phyloP scores from a whole-genome alignment of 2,888 invertebrate genomes.

The Aporophyla nigra region DNA sequence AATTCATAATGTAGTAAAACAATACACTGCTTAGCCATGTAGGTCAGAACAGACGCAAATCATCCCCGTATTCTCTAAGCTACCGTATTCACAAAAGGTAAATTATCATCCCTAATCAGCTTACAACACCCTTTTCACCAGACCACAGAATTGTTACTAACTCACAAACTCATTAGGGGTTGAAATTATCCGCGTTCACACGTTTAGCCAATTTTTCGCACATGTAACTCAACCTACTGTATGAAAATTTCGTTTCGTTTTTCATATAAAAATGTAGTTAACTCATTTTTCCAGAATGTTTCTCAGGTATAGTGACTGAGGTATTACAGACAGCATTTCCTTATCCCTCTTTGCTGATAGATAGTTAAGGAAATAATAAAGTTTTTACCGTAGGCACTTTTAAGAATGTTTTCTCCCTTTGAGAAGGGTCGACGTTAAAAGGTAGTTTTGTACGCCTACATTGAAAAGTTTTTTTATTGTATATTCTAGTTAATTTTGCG shows the following conservation, averaged over 20 bases:
- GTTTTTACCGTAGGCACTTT: constrained; percentile 2
- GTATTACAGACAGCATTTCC: neutral
- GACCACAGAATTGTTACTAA: constrained; percentile 22
- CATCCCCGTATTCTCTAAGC: constrained; percentile 12
- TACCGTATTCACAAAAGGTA: constrained; percentile 37
- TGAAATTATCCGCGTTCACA: constrained; percentile 12
- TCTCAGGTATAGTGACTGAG: neutral
- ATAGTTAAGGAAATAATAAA: constrained; percentile 14
- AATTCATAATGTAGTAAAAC: neutral
- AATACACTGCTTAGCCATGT: neutral
- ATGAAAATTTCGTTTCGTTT: neutral
- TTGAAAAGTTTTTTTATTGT: constrained; percentile 1
- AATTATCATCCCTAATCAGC: constrained; percentile 35
- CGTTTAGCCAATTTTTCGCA: constrained; percentile 5
- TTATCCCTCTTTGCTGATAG: neutral
- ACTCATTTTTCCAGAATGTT: neutral
- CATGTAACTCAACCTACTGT: neutral
- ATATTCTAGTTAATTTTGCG: neutral
- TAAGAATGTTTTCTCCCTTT: neutral
- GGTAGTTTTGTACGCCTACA: constrained; percentile 3
- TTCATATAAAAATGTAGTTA: neutral
- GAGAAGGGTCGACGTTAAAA: constrained; percentile 53
- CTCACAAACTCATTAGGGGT: constrained; percentile 48
- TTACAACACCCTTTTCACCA: constrained; percentile 18
- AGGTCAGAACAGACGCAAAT: neutral